Evolutionary conservation across 2,797 vertebrate species (phyloP), one percentile per base, ranked within the genome.

Genomic region (Chelidonichthys spinosus): DNA sequence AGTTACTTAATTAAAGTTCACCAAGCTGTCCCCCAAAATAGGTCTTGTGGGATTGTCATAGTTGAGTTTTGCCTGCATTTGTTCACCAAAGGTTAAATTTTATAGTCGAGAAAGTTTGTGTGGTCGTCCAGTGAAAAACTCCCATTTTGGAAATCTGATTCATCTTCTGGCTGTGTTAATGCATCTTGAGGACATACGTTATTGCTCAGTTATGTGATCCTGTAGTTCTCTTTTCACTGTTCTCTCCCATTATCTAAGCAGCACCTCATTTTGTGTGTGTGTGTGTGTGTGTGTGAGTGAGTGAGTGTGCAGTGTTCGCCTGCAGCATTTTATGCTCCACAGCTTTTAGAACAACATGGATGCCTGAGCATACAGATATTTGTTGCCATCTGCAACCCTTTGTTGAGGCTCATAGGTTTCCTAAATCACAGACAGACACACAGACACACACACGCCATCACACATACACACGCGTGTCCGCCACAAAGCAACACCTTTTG

Each of bases 271-370:
- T 55, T 65, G 71, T 82, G 11, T 66, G 47, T 71, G 14, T 69
- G 36, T 61, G 44, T 44, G 14, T 69, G 32, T 75, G 60, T 25
- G 8, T 78, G 44, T 58, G n/a, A 50, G 8, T 44, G 47, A 61
- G 59, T 56, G 46, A 43, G 8, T 37, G 47, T 7, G 25, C 25
- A 25, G 25, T 25, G 25, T 63, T 56, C 15, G 25, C 65, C 55
- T 76, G 77, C 72, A 71, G 69, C 58, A 64, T 79, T 84, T 76
- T 50, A 63, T 76, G 71, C 75, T 81, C 25, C 61, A 63, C 44
- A 46, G 62, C 55, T 72, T 69, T 68, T 39, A 47, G 78, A 86
- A 78, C 87, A 86, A 78, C 75, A 85, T 74, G 81, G 76, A 77
- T 54, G 59, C 75, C 65, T 81, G 83, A 60, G 55, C 54, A 53